Percentiles rank a stretch among this genome's conserved stretches.
These are phyloP conservation scores for Leptosomus discolor DNA, from an alignment of 2,113 vertebrate genomes.

Conservation along the genomic window DNA sequence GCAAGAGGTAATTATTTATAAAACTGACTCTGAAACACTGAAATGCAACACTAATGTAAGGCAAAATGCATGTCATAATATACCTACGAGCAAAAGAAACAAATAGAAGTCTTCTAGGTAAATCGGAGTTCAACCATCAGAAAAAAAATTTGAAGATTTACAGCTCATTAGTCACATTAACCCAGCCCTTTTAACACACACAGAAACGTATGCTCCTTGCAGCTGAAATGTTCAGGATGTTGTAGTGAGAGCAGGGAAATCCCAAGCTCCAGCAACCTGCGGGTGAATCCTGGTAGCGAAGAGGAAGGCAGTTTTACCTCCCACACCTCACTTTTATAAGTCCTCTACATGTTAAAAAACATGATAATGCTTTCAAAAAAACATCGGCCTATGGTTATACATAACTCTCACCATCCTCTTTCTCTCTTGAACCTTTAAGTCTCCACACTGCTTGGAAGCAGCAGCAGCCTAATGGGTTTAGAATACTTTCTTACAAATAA, in stretches of 20 bases:
- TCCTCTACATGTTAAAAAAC: background rate
- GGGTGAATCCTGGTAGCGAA: background rate
- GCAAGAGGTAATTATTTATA: background rate
- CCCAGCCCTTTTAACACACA: background rate
- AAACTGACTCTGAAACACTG: rapidly evolving
- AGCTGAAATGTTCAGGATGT: background rate
- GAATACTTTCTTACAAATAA: background rate
- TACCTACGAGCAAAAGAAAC: background rate
- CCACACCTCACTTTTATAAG: background rate
- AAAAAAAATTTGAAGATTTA: rapidly evolving
- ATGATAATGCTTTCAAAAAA: background rate
- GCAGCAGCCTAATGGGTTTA: background rate
- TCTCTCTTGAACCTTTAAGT: background rate
- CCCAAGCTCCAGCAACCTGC: background rate
- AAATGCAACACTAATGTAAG: background rate
- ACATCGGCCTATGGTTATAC: background rate
- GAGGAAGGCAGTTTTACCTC: background rate
- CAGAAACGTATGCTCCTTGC: background rate
- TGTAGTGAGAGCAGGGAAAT: background rate
- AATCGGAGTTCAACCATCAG: too few relatives aligned
- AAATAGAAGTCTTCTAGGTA: background rate
- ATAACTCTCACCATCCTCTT: background rate
- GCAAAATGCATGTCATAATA: background rate
- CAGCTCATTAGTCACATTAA: background rate
- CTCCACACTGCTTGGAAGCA: background rate